These are phyloP conservation scores for Verasper variegatus DNA, from an alignment of 2,113 vertebrate species.

Conservation along the genomic window DNA sequence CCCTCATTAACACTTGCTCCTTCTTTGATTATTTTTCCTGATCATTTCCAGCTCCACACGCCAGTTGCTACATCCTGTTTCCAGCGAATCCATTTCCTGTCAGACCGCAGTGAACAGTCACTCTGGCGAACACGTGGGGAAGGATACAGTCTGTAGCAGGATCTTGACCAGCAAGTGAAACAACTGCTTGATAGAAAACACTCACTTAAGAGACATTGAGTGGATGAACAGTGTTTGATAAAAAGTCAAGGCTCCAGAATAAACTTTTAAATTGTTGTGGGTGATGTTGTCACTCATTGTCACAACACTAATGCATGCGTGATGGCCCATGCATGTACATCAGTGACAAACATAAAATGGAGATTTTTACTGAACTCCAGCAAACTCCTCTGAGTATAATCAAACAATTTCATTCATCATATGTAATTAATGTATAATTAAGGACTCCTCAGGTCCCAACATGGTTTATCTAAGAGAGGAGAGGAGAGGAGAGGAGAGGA, in stretches of 20 bases:
- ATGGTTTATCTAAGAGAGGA: not conserved
- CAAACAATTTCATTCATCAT: not conserved
- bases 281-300: too few species aligned
- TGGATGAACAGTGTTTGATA: not conserved
- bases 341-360: not conserved
- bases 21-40: conserved; percentile 76
- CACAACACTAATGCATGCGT: too few species aligned
- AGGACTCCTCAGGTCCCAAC: not conserved
- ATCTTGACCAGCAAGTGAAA: conserved; percentile 22
- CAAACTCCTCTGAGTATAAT: not conserved
- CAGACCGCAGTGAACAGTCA: conserved; percentile 42
- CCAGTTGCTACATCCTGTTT: conserved; percentile 71
- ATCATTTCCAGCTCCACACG: conserved; percentile 66
- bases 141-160: not conserved
- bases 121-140: conserved; percentile 51
- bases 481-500: too few species aligned
- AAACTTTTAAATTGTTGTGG: too few species aligned
- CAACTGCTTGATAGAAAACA: not conserved
- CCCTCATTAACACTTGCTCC: conserved; percentile 74
- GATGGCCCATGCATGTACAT: not conserved
- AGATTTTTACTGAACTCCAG: not conserved
- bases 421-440: not conserved
- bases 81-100: conserved; percentile 69
- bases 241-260: too few species aligned
- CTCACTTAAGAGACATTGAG: not conserved